Evolutionary conservation across 2,113 vertebrate species (phyloP).

Genomic region (Prunella fulvescens): DNA sequence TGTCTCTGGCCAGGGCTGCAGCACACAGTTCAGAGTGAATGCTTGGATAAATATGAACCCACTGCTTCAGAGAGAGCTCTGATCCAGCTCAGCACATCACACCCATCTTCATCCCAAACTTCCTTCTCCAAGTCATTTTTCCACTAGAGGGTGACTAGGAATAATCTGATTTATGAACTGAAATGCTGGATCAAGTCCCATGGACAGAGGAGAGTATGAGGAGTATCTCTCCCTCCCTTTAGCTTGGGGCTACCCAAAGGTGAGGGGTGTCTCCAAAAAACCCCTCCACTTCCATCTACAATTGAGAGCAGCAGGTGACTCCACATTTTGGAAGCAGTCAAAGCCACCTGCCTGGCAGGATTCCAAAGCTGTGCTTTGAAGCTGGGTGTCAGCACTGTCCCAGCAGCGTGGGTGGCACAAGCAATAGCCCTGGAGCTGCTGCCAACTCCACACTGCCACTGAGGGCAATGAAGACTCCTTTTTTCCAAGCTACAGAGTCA

Average conservation of each 20-base stretch:
- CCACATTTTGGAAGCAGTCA: not conserved
- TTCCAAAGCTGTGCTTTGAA: not conserved
- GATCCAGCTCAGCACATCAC: not conserved
- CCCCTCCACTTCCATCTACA: not conserved
- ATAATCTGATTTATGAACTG: not conserved
- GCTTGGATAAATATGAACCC: not conserved
- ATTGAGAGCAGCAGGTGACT: not conserved
- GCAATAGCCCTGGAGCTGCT: not conserved
- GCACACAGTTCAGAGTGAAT: not conserved
- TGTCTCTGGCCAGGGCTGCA: not conserved
- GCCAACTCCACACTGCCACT: fast-evolving
- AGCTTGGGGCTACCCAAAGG: not conserved
- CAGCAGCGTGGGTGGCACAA: not conserved
- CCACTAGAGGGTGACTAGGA: not conserved
- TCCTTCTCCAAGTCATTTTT: not conserved
- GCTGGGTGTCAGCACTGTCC: not conserved
- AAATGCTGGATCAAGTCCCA: not conserved
- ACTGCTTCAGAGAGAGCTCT: not conserved
- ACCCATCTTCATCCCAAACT: not conserved
- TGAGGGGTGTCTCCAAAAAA: not conserved
- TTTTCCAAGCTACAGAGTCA: not conserved
- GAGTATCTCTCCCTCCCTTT: not conserved
- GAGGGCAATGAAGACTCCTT: not conserved
- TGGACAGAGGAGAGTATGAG: fast-evolving
- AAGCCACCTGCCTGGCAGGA: not conserved